Evolutionary conservation across 2,888 invertebrate species (phyloP).

Genomic region (Aleiodes testaceus): DNA sequence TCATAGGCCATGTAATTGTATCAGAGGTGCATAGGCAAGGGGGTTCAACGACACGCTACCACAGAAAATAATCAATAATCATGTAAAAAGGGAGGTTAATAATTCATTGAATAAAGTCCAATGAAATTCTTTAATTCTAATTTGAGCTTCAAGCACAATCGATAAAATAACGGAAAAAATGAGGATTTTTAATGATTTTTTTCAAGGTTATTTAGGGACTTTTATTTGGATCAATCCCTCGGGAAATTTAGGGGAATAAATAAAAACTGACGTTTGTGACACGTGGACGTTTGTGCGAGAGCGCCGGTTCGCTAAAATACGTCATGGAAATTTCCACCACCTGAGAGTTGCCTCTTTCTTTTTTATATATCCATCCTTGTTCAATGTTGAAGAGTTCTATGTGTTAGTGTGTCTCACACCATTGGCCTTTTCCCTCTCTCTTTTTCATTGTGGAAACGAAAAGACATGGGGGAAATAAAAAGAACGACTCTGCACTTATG

Average conservation of each 20-base stretch:
- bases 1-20: slow-evolving; percentile 33
- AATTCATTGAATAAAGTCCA: neutral
- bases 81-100: neutral
- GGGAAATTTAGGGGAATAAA: too few relatives aligned
- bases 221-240: too few relatives aligned
- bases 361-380: neutral
- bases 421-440: slow-evolving; percentile 30
- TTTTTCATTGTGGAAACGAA: slow-evolving; percentile 7
- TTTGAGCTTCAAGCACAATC: too few relatives aligned
- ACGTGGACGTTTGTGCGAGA: slow-evolving; percentile 11
- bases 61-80: slow-evolving; percentile 40
- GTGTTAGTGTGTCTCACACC: too few relatives aligned
- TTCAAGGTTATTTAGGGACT: too few relatives aligned
- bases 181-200: neutral
- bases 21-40: slow-evolving; percentile 16
- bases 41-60: slow-evolving; percentile 44
- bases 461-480: too few relatives aligned
- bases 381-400: neutral
- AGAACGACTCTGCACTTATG: too few relatives aligned
- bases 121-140: too few relatives aligned
- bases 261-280: neutral
- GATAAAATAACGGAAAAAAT: neutral
- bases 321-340: slow-evolving; percentile 30
- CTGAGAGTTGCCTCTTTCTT: slow-evolving; percentile 9
- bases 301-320: slow-evolving; percentile 11